A percentile compares a stretch with the other conserved stretches of the same genome.
These are phyloP conservation scores for Pyrocoelia pectoralis DNA, from an alignment of 2,888 invertebrate genomes.

Conservation along the genomic window DNA sequence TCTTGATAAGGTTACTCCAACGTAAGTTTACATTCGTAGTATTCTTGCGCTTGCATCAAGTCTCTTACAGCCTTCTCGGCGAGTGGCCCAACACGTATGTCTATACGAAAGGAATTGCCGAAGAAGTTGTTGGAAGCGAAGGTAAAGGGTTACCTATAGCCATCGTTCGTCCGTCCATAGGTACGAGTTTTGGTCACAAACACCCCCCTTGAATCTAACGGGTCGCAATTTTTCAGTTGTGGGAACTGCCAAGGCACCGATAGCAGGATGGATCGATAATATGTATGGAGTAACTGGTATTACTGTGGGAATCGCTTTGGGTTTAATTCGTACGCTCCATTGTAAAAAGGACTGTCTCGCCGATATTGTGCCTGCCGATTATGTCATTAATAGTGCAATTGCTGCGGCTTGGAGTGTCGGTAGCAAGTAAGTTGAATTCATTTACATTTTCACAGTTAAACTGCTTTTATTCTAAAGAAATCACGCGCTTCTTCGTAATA, in stretches of 20 bases:
- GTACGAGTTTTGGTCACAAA: slow-evolving; percentile 42
- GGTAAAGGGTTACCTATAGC: slow-evolving; percentile 67
- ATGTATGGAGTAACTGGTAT: slow-evolving; percentile 87
- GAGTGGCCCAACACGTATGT: slow-evolving; percentile 77
- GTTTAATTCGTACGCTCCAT: slow-evolving; percentile 77
- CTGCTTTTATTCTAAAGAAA: too few relatives aligned
- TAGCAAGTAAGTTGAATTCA: background rate
- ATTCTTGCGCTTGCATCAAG: background rate
- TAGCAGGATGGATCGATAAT: slow-evolving; percentile 90
- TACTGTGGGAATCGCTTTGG: slow-evolving; percentile 78
- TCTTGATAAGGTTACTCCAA: slow-evolving; percentile 51
- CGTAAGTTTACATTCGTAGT: slow-evolving; percentile 45
- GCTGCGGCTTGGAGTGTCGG: slow-evolving; percentile 64
- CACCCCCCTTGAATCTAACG: background rate
- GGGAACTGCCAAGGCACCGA: slow-evolving; percentile 75
- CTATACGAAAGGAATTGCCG: slow-evolving; percentile 76
- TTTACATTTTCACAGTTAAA: too few relatives aligned
- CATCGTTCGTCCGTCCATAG: slow-evolving; percentile 75
- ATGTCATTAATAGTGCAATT: slow-evolving; percentile 68
- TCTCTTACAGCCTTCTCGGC: slow-evolving; percentile 60
- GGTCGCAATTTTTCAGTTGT: slow-evolving; percentile 60
- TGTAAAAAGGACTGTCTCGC: slow-evolving; percentile 74
- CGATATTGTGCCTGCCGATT: slow-evolving; percentile 76
- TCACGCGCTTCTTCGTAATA: too few relatives aligned
- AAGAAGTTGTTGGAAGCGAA: slow-evolving; percentile 66